Conservation (phyloP, 1,140 invertebrate species). For the Nylanderia fulva region DNA sequence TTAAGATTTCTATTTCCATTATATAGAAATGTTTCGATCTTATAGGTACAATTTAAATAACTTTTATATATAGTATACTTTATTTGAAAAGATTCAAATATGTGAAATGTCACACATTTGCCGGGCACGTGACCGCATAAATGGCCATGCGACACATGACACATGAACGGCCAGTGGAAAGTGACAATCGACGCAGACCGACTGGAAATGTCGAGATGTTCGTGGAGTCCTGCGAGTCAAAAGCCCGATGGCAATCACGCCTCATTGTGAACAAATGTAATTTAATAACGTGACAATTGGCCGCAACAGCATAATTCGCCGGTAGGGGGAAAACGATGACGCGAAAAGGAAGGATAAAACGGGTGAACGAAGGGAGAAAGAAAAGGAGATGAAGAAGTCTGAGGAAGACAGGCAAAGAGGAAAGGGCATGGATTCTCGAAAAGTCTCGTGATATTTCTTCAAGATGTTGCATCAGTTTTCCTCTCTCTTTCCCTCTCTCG, state of each 20-base stretch:
- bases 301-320: slow-evolving; percentile 72
- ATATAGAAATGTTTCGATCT: too few relatives aligned
- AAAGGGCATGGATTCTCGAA: slow-evolving; percentile 25
- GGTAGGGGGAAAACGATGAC: slow-evolving; percentile 24
- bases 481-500: background rate
- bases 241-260: slow-evolving; percentile 70
- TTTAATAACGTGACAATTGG: slow-evolving; percentile 74
- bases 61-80: too few relatives aligned
- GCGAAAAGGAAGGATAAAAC: slow-evolving; percentile 38
- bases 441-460: slow-evolving; percentile 72
- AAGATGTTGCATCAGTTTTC: slow-evolving; percentile 72
- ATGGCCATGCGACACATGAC: background rate
- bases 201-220: slow-evolving; percentile 8
- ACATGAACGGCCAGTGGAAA: slow-evolving; percentile 31
- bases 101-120: background rate
- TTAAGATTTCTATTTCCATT: background rate
- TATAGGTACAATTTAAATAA: too few relatives aligned
- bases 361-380: background rate
- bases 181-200: slow-evolving; percentile 24
- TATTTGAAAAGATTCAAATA: background rate
- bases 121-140: background rate
- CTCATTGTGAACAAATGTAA: slow-evolving; percentile 73
- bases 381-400: slow-evolving; percentile 35
- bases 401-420: background rate
- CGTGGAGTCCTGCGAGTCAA: slow-evolving; percentile 54